Evolutionary conservation across 2,113 vertebrate species (phyloP).

Genomic region (Dascyllus trimaculatus): DNA sequence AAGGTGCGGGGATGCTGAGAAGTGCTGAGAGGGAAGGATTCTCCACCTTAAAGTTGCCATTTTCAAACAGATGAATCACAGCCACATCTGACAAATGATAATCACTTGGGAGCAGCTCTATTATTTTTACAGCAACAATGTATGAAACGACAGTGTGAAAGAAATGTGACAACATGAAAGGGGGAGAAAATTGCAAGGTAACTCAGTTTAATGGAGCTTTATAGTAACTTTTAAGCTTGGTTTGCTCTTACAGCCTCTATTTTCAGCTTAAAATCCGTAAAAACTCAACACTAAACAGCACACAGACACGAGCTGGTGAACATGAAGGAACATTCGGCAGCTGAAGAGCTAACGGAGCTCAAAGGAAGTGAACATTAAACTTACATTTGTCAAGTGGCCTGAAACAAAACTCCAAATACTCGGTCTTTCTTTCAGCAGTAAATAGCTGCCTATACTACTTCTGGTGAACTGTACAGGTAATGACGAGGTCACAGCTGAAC

Average conservation of each 20-base stretch:
- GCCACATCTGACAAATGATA: slow-evolving; percentile 11
- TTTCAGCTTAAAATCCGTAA: neutral
- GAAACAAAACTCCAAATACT: neutral
- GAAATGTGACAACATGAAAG: neutral
- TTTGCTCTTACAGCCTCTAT: neutral
- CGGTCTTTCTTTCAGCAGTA: neutral
- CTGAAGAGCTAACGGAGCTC: neutral
- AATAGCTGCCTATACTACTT: neutral
- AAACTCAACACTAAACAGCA: neutral
- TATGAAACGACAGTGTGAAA: neutral
- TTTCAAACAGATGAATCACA: slow-evolving; percentile 15
- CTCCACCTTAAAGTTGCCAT: slow-evolving; percentile 14
- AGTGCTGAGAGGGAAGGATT: slow-evolving; percentile 27
- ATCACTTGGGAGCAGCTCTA: neutral
- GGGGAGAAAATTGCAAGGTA: neutral
- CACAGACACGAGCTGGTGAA: neutral
- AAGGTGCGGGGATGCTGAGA: slow-evolving; percentile 25
- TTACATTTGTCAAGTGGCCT: neutral
- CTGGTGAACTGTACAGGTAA: neutral
- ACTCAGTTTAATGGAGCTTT: neutral
- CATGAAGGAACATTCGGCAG: neutral
- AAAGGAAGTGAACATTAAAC: neutral
- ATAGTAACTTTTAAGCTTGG: neutral
- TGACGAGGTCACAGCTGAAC: neutral
- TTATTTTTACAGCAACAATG: neutral